Conservation (phyloP, 2,888 invertebrate genomes). For the Drosophila merina region DNA sequence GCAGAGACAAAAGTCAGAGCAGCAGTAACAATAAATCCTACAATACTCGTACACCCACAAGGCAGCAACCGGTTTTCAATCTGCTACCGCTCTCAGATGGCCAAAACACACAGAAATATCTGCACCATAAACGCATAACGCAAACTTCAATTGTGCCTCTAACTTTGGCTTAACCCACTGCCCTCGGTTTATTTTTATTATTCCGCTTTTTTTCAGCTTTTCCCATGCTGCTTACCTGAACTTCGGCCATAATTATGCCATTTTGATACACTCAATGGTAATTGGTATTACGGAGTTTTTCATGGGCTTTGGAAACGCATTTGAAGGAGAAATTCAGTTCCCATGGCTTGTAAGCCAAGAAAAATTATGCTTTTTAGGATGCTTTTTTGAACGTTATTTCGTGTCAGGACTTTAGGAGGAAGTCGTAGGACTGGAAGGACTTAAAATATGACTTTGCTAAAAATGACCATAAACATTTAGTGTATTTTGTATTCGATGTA, state of each 20-base stretch:
- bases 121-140: constrained; percentile 41
- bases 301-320: neutral
- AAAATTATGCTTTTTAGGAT: neutral
- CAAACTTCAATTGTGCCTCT: constrained; percentile 56
- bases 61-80: constrained; percentile 56
- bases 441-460: no score
- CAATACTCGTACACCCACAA: constrained; percentile 58
- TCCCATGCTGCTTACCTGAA: constrained; percentile 23
- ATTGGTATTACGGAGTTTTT: neutral
- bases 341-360: neutral
- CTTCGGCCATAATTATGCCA: constrained; percentile 52
- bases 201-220: constrained; percentile 6
- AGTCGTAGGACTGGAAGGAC: no score
- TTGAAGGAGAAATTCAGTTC: neutral
- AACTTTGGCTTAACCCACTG: constrained; percentile 64
- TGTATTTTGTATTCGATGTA: neutral
- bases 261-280: constrained; percentile 21
- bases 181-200: constrained; percentile 52
- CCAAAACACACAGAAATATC: constrained; percentile 54
- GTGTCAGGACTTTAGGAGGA: no score
- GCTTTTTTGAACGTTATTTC: no score
- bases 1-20: constrained; percentile 42
- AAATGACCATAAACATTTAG: neutral
- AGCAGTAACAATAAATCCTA: constrained; percentile 49
- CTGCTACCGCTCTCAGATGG: constrained; percentile 38